Evolutionary conservation across 2,113 vertebrate species (phyloP).

Genomic region (Myotis yumanensis): DNA sequence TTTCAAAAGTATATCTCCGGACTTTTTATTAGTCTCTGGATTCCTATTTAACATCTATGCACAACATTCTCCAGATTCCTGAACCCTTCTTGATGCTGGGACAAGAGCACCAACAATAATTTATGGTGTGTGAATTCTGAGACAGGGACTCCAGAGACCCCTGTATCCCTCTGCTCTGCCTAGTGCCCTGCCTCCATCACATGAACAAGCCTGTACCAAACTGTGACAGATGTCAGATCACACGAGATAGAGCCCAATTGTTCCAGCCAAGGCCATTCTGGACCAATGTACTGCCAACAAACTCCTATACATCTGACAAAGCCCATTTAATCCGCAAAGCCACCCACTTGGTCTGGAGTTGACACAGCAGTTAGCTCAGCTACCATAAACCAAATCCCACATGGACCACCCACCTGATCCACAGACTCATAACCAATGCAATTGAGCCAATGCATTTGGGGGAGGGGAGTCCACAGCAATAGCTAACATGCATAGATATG

Average conservation of each 20-base stretch:
- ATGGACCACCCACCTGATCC: neutral
- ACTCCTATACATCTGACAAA: neutral
- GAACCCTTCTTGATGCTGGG: too few species aligned
- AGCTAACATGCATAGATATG: neutral
- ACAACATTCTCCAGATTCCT: too few species aligned
- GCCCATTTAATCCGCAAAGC: neutral
- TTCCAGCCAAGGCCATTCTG: neutral
- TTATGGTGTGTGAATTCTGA: neutral
- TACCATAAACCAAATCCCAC: neutral
- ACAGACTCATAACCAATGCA: neutral
- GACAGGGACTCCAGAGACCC: neutral
- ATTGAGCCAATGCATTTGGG: neutral
- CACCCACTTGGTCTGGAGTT: neutral
- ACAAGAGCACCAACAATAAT: too few species aligned
- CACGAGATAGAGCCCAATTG: neutral
- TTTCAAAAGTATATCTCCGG: too few species aligned
- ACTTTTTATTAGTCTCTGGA: too few species aligned
- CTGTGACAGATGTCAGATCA: neutral
- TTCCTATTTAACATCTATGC: too few species aligned
- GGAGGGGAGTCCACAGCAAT: neutral
- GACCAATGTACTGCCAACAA: neutral
- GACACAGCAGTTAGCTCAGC: neutral
- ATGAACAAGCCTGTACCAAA: neutral
- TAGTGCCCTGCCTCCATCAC: neutral
- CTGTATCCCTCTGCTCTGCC: too few species aligned